Percentiles rank a stretch among this genome's conserved stretches.
Evolutionary conservation across 1,140 invertebrate species (phyloP).

Genomic region (Latrodectus geometricus): DNA sequence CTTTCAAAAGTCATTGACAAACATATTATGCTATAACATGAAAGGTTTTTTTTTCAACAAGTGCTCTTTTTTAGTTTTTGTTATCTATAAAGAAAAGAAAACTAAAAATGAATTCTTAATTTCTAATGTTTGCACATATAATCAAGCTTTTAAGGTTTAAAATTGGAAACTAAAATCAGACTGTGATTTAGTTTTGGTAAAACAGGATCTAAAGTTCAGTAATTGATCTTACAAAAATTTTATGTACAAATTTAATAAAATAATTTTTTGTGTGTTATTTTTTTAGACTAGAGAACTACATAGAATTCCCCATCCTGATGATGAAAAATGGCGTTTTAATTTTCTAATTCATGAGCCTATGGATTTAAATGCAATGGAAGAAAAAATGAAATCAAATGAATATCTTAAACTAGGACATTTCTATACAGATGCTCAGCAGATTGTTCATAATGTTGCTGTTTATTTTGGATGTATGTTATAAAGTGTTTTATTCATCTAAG

Average conservation of each 20-base stretch:
- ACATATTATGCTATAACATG: too few species aligned
- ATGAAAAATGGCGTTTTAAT: conserved; percentile 71
- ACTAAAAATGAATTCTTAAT: too few species aligned
- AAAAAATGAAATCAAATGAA: conserved; percentile 70
- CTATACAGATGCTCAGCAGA: conserved; percentile 75
- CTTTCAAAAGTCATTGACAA: too few species aligned
- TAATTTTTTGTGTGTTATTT: neutral
- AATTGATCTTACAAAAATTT: neutral
- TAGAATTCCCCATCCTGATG: conserved; percentile 68
- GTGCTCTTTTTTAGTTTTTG: too few species aligned
- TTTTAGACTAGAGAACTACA: conserved; percentile 69
- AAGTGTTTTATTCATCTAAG: neutral
- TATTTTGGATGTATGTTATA: conserved; percentile 73
- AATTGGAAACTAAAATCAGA: too few species aligned
- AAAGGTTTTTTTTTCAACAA: too few species aligned
- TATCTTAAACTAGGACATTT: conserved; percentile 75
- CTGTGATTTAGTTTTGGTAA: too few species aligned
- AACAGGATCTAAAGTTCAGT: neutral
- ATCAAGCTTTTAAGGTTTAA: too few species aligned
- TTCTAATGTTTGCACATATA: too few species aligned
- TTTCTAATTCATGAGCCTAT: conserved; percentile 72
- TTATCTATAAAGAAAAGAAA: too few species aligned
- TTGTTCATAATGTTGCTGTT: conserved; percentile 78
- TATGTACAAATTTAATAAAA: too few species aligned
- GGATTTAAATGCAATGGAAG: conserved; percentile 73